Evolutionary conservation across 2,797 vertebrate genomes (phyloP), one percentile per base, ranked within the genome.

Genomic region (Alca torda): DNA sequence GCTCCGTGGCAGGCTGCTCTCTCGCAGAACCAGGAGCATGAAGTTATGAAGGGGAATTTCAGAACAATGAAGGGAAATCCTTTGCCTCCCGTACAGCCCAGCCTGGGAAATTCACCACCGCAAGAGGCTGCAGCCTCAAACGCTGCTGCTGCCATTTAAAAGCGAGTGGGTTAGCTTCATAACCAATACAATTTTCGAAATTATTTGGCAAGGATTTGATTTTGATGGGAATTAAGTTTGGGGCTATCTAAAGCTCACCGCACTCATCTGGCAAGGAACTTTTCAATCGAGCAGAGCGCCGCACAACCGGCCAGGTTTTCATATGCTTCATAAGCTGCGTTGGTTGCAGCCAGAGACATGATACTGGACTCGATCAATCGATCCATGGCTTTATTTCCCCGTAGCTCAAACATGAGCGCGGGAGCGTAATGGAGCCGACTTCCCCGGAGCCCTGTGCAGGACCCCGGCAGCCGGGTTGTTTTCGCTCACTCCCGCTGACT

Each of bases 31-130:
- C 56, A 21, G 60, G 56, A 72, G 93, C 37, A 1, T 19, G 45
- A 50, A 90, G 50, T 76, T 56, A 65, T 43, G 78, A 77, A 63
- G 70, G 95, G 95, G 84, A 94, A 95, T 95, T 94, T 89, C 84
- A 95, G 90, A 96, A 97, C 96, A 97, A 96, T 96, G 80, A 83
- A 95, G 94, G 96, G 96, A 97, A 97, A 96, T 96, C 93, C 95
- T 97, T 50, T 92, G 61, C 93, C 88, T 94, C 64, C 45, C 30
- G 7, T 45, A 25, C 83, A 64, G 77, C 83, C 88, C 78, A 57
- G 93, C 78, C 91, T 89, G 94, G 95, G 95, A 95, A 94, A 84
- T 53, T 51, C 76, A 75, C 87, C 64, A 1, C 70, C 2, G 26
- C 59, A 10, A 91, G 93, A 78, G 78, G 35, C 45, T n/a, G 86